phyloP scores from a whole-genome alignment of 2,888 invertebrate genomes.

The Sclerodermus sp. region DNA sequence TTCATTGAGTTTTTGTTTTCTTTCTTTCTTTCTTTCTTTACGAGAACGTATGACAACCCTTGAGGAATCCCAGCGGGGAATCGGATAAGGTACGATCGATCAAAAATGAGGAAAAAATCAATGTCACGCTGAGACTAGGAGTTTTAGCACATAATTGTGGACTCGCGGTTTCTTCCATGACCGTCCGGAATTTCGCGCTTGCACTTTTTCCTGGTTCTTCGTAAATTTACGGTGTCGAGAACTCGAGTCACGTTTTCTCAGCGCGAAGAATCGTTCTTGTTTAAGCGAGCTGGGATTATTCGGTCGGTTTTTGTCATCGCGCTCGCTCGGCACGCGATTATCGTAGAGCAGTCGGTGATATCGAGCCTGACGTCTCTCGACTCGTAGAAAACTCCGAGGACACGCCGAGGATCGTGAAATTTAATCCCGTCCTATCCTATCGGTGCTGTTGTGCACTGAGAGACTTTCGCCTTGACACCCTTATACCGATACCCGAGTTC shows the following conservation, averaged over 20 bases:
- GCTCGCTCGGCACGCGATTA: conserved; percentile 13
- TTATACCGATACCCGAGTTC: not conserved
- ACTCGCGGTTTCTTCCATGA: not conserved
- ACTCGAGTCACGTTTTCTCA: conserved; percentile 6
- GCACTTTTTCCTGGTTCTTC: not conserved
- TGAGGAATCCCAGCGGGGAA: too few relatives aligned
- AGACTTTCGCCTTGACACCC: conserved; percentile 7
- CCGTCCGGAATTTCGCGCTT: not conserved
- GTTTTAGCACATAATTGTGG: not conserved
- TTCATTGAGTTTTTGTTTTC: too few relatives aligned
- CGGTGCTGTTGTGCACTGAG: too few relatives aligned
- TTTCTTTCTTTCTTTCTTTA: too few relatives aligned
- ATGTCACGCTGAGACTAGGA: too few relatives aligned
- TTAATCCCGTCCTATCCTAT: conserved; percentile 10
- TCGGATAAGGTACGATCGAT: too few relatives aligned
- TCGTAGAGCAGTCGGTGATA: conserved; percentile 7
- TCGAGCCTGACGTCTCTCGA: conserved; percentile 1
- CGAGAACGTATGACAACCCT: too few relatives aligned
- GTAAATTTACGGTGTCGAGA: not conserved
- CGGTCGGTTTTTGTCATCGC: too few relatives aligned
- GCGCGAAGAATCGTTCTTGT: conserved; percentile 7
- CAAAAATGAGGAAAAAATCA: too few relatives aligned
- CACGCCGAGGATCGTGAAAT: conserved; percentile 14
- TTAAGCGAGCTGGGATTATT: not conserved
- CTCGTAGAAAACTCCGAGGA: conserved; percentile 7